Percentiles rank a stretch among this genome's conserved stretches.
These are phyloP conservation scores for Solea solea DNA, from an alignment of 2,113 vertebrate genomes.

Conservation along the genomic window DNA sequence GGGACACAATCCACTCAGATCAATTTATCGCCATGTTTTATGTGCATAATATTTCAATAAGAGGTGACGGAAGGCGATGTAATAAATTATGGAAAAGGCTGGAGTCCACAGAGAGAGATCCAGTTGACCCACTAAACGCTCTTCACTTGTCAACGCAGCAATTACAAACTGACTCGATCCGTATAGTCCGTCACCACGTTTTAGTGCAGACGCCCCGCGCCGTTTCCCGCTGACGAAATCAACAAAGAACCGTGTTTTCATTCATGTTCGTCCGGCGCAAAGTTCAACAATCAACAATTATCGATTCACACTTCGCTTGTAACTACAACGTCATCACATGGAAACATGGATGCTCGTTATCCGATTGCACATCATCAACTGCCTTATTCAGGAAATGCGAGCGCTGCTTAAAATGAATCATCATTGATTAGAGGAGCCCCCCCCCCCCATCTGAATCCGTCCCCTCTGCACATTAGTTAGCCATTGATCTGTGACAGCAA, in stretches of 20 bases:
- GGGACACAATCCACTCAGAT: background rate
- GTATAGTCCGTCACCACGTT: slow-evolving; percentile 29
- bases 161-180: slow-evolving; percentile 39
- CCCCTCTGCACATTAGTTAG: slow-evolving; percentile 70
- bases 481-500: slow-evolving; percentile 80
- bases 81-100: slow-evolving; percentile 6
- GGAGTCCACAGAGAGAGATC: slow-evolving; percentile 10
- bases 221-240: background rate
- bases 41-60: background rate
- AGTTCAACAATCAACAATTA: background rate
- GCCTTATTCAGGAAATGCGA: slow-evolving; percentile 61
- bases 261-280: background rate
- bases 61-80: background rate
- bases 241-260: slow-evolving; percentile 2
- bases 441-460: slow-evolving; percentile 58
- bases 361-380: slow-evolving; percentile 50
- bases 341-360: slow-evolving; percentile 45
- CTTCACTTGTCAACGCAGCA: too few relatives aligned
- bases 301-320: slow-evolving; percentile 13
- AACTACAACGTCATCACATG: slow-evolving; percentile 23
- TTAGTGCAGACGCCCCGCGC: slow-evolving; percentile 27
- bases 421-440: slow-evolving; percentile 74
- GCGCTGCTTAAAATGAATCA: slow-evolving; percentile 62
- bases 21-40: background rate
- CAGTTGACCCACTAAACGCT: slow-evolving; percentile 24